A percentile compares a stretch with the other conserved stretches of the same genome.
phyloP scores from a whole-genome alignment of 1,140 invertebrate genomes.

The Galleria mellonella region DNA sequence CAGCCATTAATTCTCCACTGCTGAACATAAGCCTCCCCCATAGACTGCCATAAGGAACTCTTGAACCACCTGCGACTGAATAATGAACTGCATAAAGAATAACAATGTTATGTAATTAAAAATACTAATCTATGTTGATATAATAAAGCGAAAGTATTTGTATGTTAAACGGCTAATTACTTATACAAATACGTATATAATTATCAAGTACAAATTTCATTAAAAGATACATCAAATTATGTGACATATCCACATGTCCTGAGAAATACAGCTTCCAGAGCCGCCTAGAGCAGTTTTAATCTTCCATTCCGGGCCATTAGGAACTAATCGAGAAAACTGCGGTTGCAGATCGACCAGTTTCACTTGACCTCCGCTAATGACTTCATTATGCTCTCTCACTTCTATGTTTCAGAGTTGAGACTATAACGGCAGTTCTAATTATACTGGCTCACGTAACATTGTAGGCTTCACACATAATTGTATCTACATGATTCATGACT shows the following conservation, averaged over 20 bases:
- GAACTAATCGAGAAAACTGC: slow-evolving; percentile 3
- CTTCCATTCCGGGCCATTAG: slow-evolving; percentile 5
- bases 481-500: slow-evolving; percentile 1
- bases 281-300: slow-evolving; percentile 3
- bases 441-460: background rate
- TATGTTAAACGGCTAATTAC: too few relatives aligned
- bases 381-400: background rate
- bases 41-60: too few relatives aligned
- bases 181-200: too few relatives aligned
- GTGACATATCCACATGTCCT: too few relatives aligned
- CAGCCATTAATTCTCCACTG: too few relatives aligned
- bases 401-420: background rate
- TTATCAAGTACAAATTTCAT: too few relatives aligned
- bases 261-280: background rate
- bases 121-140: too few relatives aligned
- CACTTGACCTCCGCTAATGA: background rate
- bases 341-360: background rate
- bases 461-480: background rate
- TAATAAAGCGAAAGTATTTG: too few relatives aligned
- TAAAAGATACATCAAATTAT: slow-evolving; percentile 11
- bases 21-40: too few relatives aligned
- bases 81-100: too few relatives aligned
- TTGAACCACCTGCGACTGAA: too few relatives aligned
- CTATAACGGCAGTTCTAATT: background rate
- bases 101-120: too few relatives aligned